These are phyloP conservation scores for Morpho deidamia DNA, from an alignment of 2,888 invertebrate species.

Conservation along the genomic window DNA sequence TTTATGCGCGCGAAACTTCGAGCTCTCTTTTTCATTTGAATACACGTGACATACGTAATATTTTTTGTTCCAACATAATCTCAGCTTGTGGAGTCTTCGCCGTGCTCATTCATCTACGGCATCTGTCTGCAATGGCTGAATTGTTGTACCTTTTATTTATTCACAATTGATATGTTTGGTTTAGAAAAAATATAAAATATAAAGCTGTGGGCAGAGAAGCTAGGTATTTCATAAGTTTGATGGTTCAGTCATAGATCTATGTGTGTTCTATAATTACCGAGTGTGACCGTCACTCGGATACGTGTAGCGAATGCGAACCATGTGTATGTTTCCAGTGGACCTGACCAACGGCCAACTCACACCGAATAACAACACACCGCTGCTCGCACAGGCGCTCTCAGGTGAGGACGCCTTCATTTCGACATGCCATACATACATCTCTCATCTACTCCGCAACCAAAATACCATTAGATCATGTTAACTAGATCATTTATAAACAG, in stretches of 20 bases:
- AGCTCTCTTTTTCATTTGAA: constrained; percentile 78
- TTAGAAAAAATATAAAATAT: too few species aligned
- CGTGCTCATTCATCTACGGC: constrained; percentile 66
- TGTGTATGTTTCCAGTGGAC: constrained; percentile 91
- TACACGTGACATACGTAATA: constrained; percentile 77
- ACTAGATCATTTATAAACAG: constrained; percentile 10
- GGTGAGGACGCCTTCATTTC: constrained; percentile 79
- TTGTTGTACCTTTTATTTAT: constrained; percentile 70
- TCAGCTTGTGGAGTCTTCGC: constrained; percentile 53
- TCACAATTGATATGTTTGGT: constrained; percentile 53
- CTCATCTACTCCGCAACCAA: constrained; percentile 26
- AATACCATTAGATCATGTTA: constrained; percentile 11
- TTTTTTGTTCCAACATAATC: constrained; percentile 74
- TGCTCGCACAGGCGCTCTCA: constrained; percentile 97
- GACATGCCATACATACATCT: constrained; percentile 29
- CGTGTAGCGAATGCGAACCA: constrained; percentile 78
- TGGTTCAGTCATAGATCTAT: constrained; percentile 74
- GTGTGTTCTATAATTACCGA: constrained; percentile 51
- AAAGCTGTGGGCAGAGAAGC: constrained; percentile 35
- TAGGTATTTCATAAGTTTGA: constrained; percentile 23
- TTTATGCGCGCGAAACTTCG: constrained; percentile 76
- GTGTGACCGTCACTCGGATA: constrained; percentile 55
- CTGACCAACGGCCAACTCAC: constrained; percentile 97
- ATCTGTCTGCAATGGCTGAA: constrained; percentile 68
- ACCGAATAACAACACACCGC: constrained; percentile 96